Evolutionary conservation across 1,140 invertebrate genomes (phyloP), one percentile per base, ranked within the genome.

Genomic region (Galendromus occidentalis): DNA sequence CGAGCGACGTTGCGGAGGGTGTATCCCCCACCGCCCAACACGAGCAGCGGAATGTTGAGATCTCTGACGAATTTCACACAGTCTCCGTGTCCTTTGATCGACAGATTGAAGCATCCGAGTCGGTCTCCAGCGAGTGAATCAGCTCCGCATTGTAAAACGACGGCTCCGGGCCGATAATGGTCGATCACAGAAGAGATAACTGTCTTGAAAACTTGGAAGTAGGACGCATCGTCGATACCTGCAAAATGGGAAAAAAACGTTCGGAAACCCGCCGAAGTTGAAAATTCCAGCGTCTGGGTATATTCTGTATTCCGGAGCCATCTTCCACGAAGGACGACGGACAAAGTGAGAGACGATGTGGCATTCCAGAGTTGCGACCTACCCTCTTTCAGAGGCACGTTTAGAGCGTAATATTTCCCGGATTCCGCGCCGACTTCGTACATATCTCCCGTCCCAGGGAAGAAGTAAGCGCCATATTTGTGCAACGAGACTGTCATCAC

Each of bases 401-500:
- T 98, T 0, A 98, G 87, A 0, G 91, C 93, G 73, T 96, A 98
- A 75, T 94, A 93, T 64, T 87, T 79, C 0, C 93, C 93, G 74
- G 84, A 86, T 73, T 94, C 90, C 1, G 87, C 86, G 2, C 92
- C 92, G 64, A 93, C 84, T 78, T 97, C 92, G 74, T 93, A 97
- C 93, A 98, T 98, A 75, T 97, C 91, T 0, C 94, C 83, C 12
- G 93, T 98, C 0, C 93, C 92, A 0, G 95, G 95, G 73, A 98
- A 99, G 75, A 96, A 97, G 71, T 89, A 95, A 72, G 95, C 93
- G 7, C 94, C 95, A 76, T 96, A 98, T 77, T 97, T 96, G 73
- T 98, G 95, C 75, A 99, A 98, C 20, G 91, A 96, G 1, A 98
- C 93, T 0, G 95, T 98, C 95, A 98, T 99, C 0, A 98, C 95